A percentile compares a stretch with the other conserved stretches of the same genome.
Evolutionary conservation across 1,140 invertebrate species (phyloP).

Genomic region (Drosophila mojavensis): DNA sequence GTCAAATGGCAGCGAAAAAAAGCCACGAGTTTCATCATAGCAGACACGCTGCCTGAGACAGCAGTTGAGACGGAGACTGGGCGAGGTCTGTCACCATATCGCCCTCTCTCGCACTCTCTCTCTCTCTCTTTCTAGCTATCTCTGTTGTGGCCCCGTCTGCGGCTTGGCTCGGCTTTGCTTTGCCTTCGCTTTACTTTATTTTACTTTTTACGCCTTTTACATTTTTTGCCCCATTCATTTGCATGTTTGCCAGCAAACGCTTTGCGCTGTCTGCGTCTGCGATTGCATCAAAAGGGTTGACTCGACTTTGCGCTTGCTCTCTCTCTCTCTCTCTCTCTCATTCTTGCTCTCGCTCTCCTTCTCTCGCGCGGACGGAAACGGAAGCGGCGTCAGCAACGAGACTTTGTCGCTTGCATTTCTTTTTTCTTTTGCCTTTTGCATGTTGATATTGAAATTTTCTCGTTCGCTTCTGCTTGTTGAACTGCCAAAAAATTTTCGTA

Average conservation of each 20-base stretch:
- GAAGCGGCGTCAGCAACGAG: conserved; percentile 33
- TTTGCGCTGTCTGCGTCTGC: conserved; percentile 38
- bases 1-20: conserved; percentile 58
- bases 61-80: conserved; percentile 32
- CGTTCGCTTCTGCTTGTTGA: conserved; percentile 17
- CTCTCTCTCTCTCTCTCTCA: neutral
- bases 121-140: conserved; percentile 4
- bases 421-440: neutral
- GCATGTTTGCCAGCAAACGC: conserved; percentile 54
- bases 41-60: conserved; percentile 50
- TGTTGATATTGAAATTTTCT: conserved; percentile 16
- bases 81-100: conserved; percentile 55
- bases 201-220: conserved; percentile 59
- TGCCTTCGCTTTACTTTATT: conserved; percentile 38
- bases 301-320: neutral
- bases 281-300: conserved; percentile 50
- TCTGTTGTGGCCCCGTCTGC: conserved; percentile 52
- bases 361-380: conserved; percentile 31
- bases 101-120: neutral
- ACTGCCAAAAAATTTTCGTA: conserved; percentile 31
- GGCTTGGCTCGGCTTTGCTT: conserved; percentile 43
- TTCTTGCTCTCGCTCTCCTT: neutral
- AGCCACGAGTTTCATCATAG: conserved; percentile 43
- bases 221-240: conserved; percentile 69
- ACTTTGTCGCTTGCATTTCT: conserved; percentile 38